Base-by-base conservation (phyloP, 92 coral and sea anemone species). In the Palythoa heliodiscus region DNA sequence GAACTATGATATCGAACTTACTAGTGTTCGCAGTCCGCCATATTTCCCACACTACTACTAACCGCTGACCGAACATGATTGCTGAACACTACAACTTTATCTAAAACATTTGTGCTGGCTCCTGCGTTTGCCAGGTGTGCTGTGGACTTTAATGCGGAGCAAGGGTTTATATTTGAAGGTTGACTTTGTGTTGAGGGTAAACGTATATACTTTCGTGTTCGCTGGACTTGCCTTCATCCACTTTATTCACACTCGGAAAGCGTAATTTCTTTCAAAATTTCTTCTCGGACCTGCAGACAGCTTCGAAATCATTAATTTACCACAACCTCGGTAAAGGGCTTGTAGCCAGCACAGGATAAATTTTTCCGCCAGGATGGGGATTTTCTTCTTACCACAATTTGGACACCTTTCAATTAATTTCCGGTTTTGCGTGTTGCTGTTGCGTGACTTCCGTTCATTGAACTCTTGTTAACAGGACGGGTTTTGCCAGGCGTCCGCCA, bases 241-340 rank as follows among this genome's bases (percentile, higher is more conserved):
- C 89, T 77, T 50, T 25, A 75, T 77, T n/a, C 66, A 67, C 77
- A 0, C 25, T 68, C 23, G 77, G 48, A 66, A 12, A 54, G 60
- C 60, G 63, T 15, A 53, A 2, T 35, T 47, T 81, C 40, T 16
- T 37, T 72, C 80, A 7, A 17, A 61, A 29, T 29, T 25, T 43
- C 8, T 25, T 53, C 37, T 79, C 79, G 70, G 89, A 79, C 70
- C 54, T 73, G 39, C 90, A 81, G 43, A 71, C 87, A 4, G 87
- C 83, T 58, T 87, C 82, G 64, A 69, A 87, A 73, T 87, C 87
- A 67, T 87, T 87, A 57, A 19, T 58, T 87, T 87, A 24, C 90
- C 83, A 87, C 90, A 87, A 22, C 83, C 69, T 38, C 70, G 82
- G 86, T 87, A 87, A 72, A 71, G 43, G 48, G 40, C 37, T 16